Evolutionary conservation across 2,113 vertebrate genomes (phyloP), one percentile per base, ranked within the genome.

Genomic region (Bombycilla garrulus): DNA sequence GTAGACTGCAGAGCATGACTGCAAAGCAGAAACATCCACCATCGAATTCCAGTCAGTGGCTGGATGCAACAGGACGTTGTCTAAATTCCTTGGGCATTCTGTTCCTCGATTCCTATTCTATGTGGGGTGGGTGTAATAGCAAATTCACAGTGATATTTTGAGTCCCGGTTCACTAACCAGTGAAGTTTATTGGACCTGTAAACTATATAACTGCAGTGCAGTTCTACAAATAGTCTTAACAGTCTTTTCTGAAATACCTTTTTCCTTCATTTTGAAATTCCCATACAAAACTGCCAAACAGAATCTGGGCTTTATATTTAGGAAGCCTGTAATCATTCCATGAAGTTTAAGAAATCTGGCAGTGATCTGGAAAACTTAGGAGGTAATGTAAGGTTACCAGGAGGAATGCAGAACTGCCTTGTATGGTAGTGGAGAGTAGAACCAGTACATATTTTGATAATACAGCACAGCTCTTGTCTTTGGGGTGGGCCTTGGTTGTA

Each of bases 331-430:
- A 97, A 97, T 97, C 97, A 94, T 96, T 98, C 97, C 93, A 93
- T 89, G 93, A 96, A 96, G 96, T 87, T 96, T 93, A 96, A 97
- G 86, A 95, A 83, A 91, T 97, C 97, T 98, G 98, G 96, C 97
- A 97, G 96, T 88, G 80, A 94, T 91, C 86, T 92, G 95, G 86
- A 97, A 83, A 96, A 93, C 71, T 96, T 97, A 96, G 96, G 96
- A 97, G 97, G 98, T 95, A 98, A 96, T 98, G 97, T 98, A 98
- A 98, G 93, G 96, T 98, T 98, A 82, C 48, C 50, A 96, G 62
- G 96, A 97, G 97, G 97, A 98, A 98, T 97, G 97, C 90, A 93
- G 89, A 97, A 96, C 95, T 93, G 97, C 99, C 99, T 99, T 99
- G 96, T 99, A 98, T 98, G 98, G 98, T 98, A 97, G 97, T 90